These are phyloP conservation scores for Cataglyphis hispanica DNA, from an alignment of 1,140 invertebrate species.

Conservation along the genomic window DNA sequence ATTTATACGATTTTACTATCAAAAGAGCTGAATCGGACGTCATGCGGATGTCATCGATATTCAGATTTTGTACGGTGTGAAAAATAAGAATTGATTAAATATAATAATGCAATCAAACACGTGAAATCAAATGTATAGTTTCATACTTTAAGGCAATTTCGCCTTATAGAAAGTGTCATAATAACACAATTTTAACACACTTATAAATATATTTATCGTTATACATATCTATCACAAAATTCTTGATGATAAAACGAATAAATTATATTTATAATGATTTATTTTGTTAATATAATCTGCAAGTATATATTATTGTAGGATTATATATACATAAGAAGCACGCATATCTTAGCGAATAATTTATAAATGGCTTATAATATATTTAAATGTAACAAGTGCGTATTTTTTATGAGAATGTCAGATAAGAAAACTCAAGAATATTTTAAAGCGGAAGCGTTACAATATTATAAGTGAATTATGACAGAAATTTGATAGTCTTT, in stretches of 20 bases:
- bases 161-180: constrained; percentile 53
- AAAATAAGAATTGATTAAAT: constrained; percentile 45
- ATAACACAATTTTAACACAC: constrained; percentile 38
- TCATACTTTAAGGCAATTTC: constrained; percentile 50
- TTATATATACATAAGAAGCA: neutral
- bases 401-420: constrained; percentile 11
- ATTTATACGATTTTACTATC: constrained; percentile 33
- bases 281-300: constrained; percentile 23
- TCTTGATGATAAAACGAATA: neutral
- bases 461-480: neutral
- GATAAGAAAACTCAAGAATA: neutral
- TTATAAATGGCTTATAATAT: constrained; percentile 19
- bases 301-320: neutral
- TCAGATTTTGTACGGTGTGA: constrained; percentile 36
- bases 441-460: constrained; percentile 3
- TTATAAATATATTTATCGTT: constrained; percentile 18
- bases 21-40: constrained; percentile 24
- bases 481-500: too few species aligned
- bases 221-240: neutral
- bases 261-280: constrained; percentile 4
- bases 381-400: neutral
- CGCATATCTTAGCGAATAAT: constrained; percentile 19
- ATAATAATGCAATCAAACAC: constrained; percentile 59
- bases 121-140: constrained; percentile 54
- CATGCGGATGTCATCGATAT: constrained; percentile 31